phyloP scores from a whole-genome alignment of 2,888 invertebrate genomes.

The Prostheceraeus crozeri region DNA sequence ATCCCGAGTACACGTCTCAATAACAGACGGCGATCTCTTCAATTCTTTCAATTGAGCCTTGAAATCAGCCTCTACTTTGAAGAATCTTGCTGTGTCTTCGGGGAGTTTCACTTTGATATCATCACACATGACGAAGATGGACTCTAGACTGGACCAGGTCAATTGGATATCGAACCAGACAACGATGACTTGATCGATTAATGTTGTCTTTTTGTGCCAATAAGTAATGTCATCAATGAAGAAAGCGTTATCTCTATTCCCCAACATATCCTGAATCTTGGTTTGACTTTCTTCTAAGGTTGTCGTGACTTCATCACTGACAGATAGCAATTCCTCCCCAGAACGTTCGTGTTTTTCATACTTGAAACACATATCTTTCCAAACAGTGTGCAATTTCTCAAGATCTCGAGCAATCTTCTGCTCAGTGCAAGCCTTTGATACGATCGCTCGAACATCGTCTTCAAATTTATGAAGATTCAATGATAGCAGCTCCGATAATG shows the following conservation, averaged over 20 bases:
- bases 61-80: slow-evolving; percentile 79
- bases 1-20: slow-evolving; percentile 77
- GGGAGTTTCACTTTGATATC: slow-evolving; percentile 88
- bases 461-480: slow-evolving; percentile 90
- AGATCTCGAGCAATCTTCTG: slow-evolving; percentile 95
- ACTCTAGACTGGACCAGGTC: slow-evolving; percentile 92
- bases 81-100: slow-evolving; percentile 82
- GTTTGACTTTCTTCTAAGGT: slow-evolving; percentile 92
- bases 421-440: slow-evolving; percentile 94
- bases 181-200: slow-evolving; percentile 75
- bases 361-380: slow-evolving; percentile 80
- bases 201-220: slow-evolving; percentile 83
- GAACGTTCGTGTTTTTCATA: slow-evolving; percentile 78
- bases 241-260: slow-evolving; percentile 93
- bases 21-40: slow-evolving; percentile 75
- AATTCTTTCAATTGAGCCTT: slow-evolving; percentile 67
- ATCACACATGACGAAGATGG: slow-evolving; percentile 94
- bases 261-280: slow-evolving; percentile 86
- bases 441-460: slow-evolving; percentile 88
- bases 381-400: slow-evolving; percentile 77
- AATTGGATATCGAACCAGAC: slow-evolving; percentile 82
- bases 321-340: slow-evolving; percentile 72
- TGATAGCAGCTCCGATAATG: slow-evolving; percentile 78
- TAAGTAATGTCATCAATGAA: slow-evolving; percentile 84
- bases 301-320: slow-evolving; percentile 89